These are phyloP conservation scores for Pygocentrus nattereri DNA, from an alignment of 2,797 vertebrate species.

Conservation along the genomic window DNA sequence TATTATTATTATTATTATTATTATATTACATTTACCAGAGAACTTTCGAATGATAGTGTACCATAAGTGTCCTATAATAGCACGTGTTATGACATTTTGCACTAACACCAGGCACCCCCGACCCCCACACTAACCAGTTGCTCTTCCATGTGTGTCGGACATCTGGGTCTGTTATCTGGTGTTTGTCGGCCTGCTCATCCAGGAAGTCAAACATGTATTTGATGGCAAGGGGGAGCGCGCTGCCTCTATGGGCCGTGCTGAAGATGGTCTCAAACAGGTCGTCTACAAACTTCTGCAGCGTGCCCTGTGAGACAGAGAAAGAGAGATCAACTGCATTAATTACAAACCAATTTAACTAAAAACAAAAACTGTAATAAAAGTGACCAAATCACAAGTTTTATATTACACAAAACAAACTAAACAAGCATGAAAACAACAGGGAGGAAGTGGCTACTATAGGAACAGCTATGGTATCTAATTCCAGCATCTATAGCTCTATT, in stretches of 20 bases:
- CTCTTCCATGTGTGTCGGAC: conserved; percentile 99
- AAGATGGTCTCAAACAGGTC: conserved; percentile 99
- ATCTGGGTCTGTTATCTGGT: conserved; percentile 93
- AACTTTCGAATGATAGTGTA: no score
- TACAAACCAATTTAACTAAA: no score
- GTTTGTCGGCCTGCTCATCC: conserved; percentile 98
- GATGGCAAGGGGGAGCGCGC: conserved; percentile 94
- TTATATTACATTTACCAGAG: no score
- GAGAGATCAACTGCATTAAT: not conserved
- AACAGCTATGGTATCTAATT: not conserved
- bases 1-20: no score
- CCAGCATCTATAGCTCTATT: not conserved
- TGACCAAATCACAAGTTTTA: not conserved
- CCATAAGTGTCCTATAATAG: no score
- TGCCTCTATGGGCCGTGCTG: conserved; percentile 95
- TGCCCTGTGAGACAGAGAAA: conserved; percentile 81
- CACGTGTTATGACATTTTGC: no score
- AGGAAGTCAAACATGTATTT: conserved; percentile 99
- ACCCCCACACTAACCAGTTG: conserved; percentile 87
- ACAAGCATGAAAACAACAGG: not conserved
- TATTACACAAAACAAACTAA: not conserved
- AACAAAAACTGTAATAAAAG: not conserved
- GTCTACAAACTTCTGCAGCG: conserved; percentile 97
- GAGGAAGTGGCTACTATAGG: not conserved
- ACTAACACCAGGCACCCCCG: conserved; percentile 71